Base-by-base conservation (phyloP, 2,797 vertebrate species). In the Lagorchestes hirsutus region DNA sequence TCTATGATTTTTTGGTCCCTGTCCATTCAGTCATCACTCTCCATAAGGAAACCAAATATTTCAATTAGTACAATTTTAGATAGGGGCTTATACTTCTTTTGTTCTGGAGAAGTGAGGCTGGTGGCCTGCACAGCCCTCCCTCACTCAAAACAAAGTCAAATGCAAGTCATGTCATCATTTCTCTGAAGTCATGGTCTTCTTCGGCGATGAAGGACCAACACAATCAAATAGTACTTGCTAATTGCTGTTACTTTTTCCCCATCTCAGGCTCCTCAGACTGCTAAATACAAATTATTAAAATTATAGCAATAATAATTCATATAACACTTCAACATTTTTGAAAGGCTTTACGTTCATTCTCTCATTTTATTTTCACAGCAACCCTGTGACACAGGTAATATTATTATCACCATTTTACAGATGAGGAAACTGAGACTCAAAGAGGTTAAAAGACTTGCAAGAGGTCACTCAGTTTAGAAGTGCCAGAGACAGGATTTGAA, bases 261-360 rank as follows among this genome's bases (percentile, higher is more conserved):
- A 1, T 22, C 22, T 46, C 22, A 27, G 24, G 50, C 40, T 87
- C 92, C n/a, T 22, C n/a, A 87, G 54, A 50, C n/a, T 18, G 18
- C n/a, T 90, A 95, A 94, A 90, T 31, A 93, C 93, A 94, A 92
- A 93, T 93, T 54, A 95, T 29, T 40, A 87, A 91, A 93, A 57
- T 12, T 50, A 87, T 87, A 87, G 40, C 28, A 87, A 87, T 50
- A 50, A 87, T 28, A 27, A 87, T 87, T 46, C 27, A 50, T 27
- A 50, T 50, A 87, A 50, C 31, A 31, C 24, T 82, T 46, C 0
- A 82, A 27, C 40, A 87, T 82, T 82, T 82, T 46, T 22, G 46
- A 46, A 82, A 40, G 8, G 40, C 18, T 82, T 82, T 24, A 82
- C 0, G 11, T 82, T 40, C 12, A 27, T 82, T 82, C 46, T 24